A percentile compares a stretch with the other conserved stretches of the same genome.
These are phyloP conservation scores for Petrolisthes cinctipes DNA, from an alignment of 2,888 invertebrate species.

Conservation along the genomic window DNA sequence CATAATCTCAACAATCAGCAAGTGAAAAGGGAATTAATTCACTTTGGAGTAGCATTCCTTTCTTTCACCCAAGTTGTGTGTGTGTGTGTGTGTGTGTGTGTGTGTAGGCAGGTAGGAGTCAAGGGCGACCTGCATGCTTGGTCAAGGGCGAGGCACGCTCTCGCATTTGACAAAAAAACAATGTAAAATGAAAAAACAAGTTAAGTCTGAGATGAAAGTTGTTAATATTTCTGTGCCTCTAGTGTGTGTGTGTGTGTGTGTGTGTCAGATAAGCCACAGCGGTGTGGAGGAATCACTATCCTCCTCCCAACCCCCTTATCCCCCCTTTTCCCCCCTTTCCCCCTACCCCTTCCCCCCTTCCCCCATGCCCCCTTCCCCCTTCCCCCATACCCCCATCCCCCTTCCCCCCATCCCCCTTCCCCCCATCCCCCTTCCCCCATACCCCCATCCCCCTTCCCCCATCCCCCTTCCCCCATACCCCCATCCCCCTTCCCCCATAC, in stretches of 20 bases:
- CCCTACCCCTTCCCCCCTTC: not conserved
- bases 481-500: not conserved
- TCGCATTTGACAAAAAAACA: too few relatives aligned
- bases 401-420: slow-evolving; percentile 5
- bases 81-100: too few relatives aligned
- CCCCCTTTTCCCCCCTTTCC: not conserved
- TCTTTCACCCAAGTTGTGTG: too few relatives aligned
- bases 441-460: not conserved
- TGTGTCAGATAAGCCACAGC: not conserved
- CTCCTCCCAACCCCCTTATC: not conserved
- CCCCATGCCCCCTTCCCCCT: not conserved
- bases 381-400: not conserved
- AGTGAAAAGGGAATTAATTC: too few relatives aligned
- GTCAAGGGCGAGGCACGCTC: too few relatives aligned
- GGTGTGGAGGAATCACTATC: not conserved
- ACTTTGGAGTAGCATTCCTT: too few relatives aligned
- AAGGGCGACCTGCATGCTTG: too few relatives aligned
- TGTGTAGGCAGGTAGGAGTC: too few relatives aligned
- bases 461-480: not conserved
- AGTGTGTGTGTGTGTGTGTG: not conserved
- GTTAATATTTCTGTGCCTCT: too few relatives aligned
- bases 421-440: not conserved
- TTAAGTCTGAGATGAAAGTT: too few relatives aligned
- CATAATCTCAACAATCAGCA: too few relatives aligned
- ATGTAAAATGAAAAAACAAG: too few relatives aligned